Conservation (phyloP, 2,797 vertebrate species). For the Sus cebifrons region DNA sequence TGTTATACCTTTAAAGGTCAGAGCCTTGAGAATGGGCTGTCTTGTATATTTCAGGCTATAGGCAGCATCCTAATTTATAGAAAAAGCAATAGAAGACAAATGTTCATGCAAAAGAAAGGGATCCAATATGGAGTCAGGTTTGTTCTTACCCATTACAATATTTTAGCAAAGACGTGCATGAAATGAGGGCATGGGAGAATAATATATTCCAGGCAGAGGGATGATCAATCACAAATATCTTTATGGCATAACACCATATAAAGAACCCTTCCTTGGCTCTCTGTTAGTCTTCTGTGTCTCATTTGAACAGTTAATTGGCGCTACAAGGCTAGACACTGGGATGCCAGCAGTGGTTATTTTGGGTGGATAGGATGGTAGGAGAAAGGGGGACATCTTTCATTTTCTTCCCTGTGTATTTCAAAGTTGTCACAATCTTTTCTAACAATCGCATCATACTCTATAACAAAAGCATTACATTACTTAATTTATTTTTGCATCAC, state of each 20-base stretch:
- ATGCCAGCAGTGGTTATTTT: background rate
- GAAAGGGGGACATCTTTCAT: background rate
- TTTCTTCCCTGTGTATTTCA: background rate
- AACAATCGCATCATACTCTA: background rate
- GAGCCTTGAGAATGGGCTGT: background rate
- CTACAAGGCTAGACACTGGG: background rate
- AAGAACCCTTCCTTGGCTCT: background rate
- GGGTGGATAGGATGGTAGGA: background rate
- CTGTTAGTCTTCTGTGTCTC: no score
- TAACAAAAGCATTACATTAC: background rate
- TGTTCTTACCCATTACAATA: background rate
- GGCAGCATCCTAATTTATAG: background rate
- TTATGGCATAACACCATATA: fast-evolving
- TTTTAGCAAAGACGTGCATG: background rate
- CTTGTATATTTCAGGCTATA: background rate
- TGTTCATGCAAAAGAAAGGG: background rate
- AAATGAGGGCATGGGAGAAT: background rate
- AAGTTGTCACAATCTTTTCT: background rate
- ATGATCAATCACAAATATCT: no score
- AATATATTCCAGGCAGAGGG: background rate
- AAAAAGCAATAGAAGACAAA: background rate
- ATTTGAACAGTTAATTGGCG: no score
- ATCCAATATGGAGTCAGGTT: background rate
- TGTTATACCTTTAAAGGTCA: background rate
- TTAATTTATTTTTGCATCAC: background rate